These are phyloP conservation scores for Hylomyscus alleni DNA, from an alignment of 2,797 vertebrate genomes.

Conservation along the genomic window DNA sequence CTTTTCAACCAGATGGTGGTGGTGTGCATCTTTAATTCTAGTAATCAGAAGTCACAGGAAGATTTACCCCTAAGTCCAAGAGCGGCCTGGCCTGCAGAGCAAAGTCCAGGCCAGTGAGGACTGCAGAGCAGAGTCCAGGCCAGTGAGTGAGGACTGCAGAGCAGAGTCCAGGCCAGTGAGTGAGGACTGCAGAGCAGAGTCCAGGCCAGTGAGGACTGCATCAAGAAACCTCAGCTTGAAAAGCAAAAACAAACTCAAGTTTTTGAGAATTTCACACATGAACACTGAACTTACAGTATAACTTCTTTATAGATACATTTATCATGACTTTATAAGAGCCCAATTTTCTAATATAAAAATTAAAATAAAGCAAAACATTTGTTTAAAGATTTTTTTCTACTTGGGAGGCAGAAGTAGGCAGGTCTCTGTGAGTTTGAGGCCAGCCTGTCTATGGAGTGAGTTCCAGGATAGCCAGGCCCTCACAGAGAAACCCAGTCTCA, in stretches of 20 bases:
- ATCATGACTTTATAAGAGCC: not conserved
- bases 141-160: not conserved
- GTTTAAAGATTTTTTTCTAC: not conserved
- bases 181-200: not conserved
- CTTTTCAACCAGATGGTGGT: not conserved
- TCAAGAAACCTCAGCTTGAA: not conserved
- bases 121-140: not conserved
- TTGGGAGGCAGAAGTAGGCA: not conserved
- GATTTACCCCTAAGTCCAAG: not conserved
- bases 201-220: not conserved
- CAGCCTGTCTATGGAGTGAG: not conserved
- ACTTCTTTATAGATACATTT: not conserved
- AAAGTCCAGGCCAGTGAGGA: not conserved
- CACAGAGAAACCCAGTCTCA: not conserved
- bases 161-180: not conserved
- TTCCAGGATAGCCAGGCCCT: not conserved
- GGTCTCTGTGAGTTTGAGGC: not conserved
- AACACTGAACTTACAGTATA: not conserved
- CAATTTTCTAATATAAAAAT: constrained; percentile 55
- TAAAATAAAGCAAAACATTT: constrained; percentile 25
- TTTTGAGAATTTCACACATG: not conserved
- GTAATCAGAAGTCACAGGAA: not conserved
- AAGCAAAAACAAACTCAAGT: not conserved
- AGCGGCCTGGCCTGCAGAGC: not conserved
- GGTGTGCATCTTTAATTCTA: not conserved